phyloP scores from a whole-genome alignment of 2,888 invertebrate species.

The Trachelus troglodyta region DNA sequence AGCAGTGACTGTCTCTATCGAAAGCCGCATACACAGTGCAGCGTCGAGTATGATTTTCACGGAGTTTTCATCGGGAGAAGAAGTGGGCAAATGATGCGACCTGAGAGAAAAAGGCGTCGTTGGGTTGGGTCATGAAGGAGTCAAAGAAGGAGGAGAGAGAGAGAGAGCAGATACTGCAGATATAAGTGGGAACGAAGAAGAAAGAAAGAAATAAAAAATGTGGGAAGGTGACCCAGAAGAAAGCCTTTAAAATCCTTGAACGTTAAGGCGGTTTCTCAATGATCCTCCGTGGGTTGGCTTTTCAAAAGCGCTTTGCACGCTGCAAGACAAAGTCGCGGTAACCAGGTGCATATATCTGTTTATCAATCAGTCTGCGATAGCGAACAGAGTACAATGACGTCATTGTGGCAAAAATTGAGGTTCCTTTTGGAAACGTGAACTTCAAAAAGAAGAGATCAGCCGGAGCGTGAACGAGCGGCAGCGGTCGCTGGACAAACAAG shows the following conservation, averaged over 20 bases:
- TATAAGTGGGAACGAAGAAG: not conserved
- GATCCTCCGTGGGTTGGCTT: too few relatives aligned
- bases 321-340: too few relatives aligned
- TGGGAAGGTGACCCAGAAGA: not conserved
- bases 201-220: not conserved
- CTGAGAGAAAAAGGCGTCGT: not conserved
- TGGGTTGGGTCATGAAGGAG: not conserved
- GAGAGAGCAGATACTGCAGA: conserved; percentile 3
- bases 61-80: not conserved
- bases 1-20: not conserved
- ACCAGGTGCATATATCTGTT: too few relatives aligned
- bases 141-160: conserved; percentile 1
- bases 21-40: not conserved
- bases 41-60: not conserved
- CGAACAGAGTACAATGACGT: too few relatives aligned
- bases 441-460: not conserved
- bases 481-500: too few relatives aligned
- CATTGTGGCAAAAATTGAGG: too few relatives aligned
- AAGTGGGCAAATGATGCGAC: not conserved
- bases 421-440: not conserved
- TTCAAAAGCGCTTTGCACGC: too few relatives aligned
- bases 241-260: too few relatives aligned
- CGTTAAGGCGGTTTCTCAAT: too few relatives aligned
- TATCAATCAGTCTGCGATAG: too few relatives aligned
- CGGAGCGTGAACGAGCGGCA: too few relatives aligned